phyloP scores from a whole-genome alignment of 92 coral and sea anemone genomes.

The Meandrina meandrites region DNA sequence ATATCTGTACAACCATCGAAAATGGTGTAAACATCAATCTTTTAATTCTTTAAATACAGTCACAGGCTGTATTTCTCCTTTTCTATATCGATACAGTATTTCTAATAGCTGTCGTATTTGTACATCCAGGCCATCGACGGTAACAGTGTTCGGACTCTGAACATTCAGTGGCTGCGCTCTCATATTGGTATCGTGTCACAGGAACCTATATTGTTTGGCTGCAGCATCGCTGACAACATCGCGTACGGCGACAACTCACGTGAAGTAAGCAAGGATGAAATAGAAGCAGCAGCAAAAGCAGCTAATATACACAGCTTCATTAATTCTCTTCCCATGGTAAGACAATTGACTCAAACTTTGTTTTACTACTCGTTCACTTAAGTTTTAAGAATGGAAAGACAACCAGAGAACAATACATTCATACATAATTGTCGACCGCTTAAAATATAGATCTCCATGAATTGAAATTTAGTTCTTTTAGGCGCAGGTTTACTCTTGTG shows the following conservation, averaged over 20 bases:
- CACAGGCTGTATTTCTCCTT: too few relatives aligned
- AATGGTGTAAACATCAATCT: too few relatives aligned
- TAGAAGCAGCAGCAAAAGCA: slow-evolving; percentile 87
- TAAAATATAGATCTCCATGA: too few relatives aligned
- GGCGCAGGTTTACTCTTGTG: not conserved
- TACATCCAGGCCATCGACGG: slow-evolving; percentile 82
- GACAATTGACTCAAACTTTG: not conserved
- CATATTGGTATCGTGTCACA: slow-evolving; percentile 93
- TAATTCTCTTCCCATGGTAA: slow-evolving; percentile 84
- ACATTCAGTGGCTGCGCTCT: slow-evolving; percentile 91
- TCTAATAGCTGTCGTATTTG: not conserved
- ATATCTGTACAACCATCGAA: too few relatives aligned
- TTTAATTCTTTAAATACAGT: too few relatives aligned
- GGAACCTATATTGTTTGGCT: slow-evolving; percentile 92
- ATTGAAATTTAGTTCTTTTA: too few relatives aligned
- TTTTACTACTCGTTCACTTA: not conserved
- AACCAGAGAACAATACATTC: too few relatives aligned
- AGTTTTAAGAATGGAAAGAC: not conserved
- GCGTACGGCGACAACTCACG: slow-evolving; percentile 94
- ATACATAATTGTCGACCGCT: too few relatives aligned
- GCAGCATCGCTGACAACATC: slow-evolving; percentile 89
- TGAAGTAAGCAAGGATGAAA: slow-evolving; percentile 70
- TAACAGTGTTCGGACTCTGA: slow-evolving; percentile 67
- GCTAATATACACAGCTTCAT: slow-evolving; percentile 96
- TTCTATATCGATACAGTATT: too few relatives aligned